Evolutionary conservation across 1,140 invertebrate species (phyloP), one percentile per base, ranked within the genome.

Genomic region (Scaptomyza graminum): DNA sequence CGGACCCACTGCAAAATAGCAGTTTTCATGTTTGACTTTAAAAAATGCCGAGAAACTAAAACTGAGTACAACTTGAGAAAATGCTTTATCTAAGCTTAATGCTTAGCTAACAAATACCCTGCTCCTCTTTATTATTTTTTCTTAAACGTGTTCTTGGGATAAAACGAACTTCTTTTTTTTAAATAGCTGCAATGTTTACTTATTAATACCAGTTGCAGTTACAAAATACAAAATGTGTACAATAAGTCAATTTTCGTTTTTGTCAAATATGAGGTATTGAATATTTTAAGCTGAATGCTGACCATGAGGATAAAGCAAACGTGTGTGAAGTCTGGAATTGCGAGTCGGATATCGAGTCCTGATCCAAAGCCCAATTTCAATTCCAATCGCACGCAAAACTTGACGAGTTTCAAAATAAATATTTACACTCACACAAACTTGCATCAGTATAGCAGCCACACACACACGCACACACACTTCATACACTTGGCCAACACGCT

Each of bases 361-460:
- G 51, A 9, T 7, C 44, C 60, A 70, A 71, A 71, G 46, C 39
- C 47, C 62, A 65, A 65, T 71, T 66, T 66, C 62, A 65, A 71
- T 71, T 71, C 54, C 62, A 66, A 65, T 57, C 52, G 68, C 68
- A 71, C 52, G 52, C 62, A 52, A 71, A 85, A 85, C 69, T 76
- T 87, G 77, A 61, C 60, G 69, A 81, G 74, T 87, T 71, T 65
- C 50, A 47, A 66, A 81, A 78, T 84, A 81, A 85, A 85, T 87
- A 85, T 87, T 85, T 85, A 75, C 77, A 71, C 68, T 64, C 43
- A 49, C 15, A 57, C 34, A 51, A 25, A 57, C 25, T 1, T 18
- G 18, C 18, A 3, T 3, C 18, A 18, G 18, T 18, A 18, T 18
- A 18, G 3, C 18, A 1, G 9, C 9, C 16, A 57, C 34, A 51